Conservation (phyloP, 2,113 vertebrate genomes). For the Pipra filicauda region DNA sequence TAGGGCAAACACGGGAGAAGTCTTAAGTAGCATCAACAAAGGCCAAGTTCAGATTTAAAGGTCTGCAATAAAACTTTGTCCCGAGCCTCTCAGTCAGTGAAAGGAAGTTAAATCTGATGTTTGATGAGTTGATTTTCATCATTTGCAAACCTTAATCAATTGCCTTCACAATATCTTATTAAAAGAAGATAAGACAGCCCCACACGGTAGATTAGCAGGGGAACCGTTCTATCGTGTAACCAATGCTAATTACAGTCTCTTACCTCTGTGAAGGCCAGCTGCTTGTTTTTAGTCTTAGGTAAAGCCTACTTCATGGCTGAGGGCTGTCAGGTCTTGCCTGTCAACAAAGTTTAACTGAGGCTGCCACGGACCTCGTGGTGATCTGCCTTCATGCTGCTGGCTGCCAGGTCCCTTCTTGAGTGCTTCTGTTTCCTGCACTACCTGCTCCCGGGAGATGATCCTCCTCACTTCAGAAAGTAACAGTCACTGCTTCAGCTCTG, state of each 20-base stretch:
- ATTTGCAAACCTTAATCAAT: not conserved
- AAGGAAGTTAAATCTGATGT: not conserved
- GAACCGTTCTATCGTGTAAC: not conserved
- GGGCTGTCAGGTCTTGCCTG: not conserved
- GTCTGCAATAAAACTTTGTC: not conserved
- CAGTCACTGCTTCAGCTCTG: not conserved
- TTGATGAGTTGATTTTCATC: not conserved
- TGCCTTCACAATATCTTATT: not conserved
- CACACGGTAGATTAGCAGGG: not conserved
- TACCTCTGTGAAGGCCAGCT: not conserved
- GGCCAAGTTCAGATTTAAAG: not conserved
- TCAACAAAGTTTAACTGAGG: not conserved
- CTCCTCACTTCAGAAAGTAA: not conserved
- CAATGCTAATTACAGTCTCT: not conserved
- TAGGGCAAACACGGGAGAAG: not conserved
- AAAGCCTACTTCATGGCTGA: not conserved
- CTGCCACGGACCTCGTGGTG: accelerated
- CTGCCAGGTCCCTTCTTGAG: not conserved
- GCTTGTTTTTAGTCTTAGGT: not conserved
- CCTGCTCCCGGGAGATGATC: not conserved
- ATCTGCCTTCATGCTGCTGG: not conserved
- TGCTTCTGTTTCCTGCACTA: not conserved
- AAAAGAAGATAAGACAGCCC: not conserved
- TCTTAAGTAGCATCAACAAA: not conserved
- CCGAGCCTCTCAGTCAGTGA: not conserved